Evolutionary conservation across 2,113 vertebrate genomes (phyloP).

Genomic region (Myrmecobius fasciatus): DNA sequence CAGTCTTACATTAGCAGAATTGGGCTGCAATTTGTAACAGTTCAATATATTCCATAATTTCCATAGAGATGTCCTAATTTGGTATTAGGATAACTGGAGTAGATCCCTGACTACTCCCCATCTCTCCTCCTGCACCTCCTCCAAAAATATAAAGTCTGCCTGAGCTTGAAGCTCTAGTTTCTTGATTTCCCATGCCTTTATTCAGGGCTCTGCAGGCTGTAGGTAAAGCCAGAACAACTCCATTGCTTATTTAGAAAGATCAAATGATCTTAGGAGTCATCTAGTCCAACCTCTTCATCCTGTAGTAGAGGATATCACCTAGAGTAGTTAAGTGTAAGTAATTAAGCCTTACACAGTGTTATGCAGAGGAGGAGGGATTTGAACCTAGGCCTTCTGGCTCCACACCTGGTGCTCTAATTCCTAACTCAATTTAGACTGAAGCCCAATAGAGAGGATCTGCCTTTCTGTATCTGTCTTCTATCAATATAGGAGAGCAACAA

Average conservation of each 20-base stretch:
- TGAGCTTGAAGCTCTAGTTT: not conserved
- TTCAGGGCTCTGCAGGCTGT: not conserved
- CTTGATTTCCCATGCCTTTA: not conserved
- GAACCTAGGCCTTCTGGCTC: not conserved
- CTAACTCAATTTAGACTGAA: conserved; percentile 41
- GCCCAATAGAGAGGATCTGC: conserved; percentile 63
- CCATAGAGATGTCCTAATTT: not conserved
- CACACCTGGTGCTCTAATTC: conserved; percentile 49
- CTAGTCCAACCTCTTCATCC: not conserved
- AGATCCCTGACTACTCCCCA: not conserved
- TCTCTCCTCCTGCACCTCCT: not conserved
- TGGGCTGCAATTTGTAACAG: conserved; percentile 4
- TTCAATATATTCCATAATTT: not conserved
- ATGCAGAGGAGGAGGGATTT: not conserved
- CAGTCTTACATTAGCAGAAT: conserved; percentile 17
- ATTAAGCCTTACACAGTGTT: not conserved
- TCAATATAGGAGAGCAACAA: not conserved
- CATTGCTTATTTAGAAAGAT: not conserved
- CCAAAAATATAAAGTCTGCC: not conserved
- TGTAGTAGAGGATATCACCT: not conserved
- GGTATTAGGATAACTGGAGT: not conserved
- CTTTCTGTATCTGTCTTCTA: conserved; percentile 50
- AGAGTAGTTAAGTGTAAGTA: not conserved
- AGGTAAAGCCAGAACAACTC: not conserved
- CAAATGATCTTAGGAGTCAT: not conserved